Percentiles rank a stretch among this genome's conserved stretches.
These are phyloP conservation scores for Gambelia wislizenii DNA, from an alignment of 2,797 vertebrate species.

Conservation along the genomic window DNA sequence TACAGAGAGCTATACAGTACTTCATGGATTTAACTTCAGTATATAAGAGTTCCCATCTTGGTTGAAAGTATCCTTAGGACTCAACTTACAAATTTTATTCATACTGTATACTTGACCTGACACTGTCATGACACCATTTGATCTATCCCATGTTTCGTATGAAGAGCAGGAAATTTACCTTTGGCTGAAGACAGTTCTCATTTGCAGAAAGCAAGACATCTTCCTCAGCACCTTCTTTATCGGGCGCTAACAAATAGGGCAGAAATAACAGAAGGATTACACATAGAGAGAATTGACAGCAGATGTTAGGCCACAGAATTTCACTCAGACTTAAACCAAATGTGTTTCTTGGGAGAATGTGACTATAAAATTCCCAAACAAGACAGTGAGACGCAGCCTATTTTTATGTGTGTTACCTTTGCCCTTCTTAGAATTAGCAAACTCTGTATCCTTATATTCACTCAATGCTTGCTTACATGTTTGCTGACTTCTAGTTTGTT, in stretches of 20 bases:
- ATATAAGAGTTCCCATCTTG: not conserved
- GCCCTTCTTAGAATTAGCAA: not conserved
- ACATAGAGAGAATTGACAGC: slow-evolving; percentile 11
- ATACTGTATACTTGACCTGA: slow-evolving; percentile 5
- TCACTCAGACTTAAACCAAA: not conserved
- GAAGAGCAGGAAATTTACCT: slow-evolving; percentile 73
- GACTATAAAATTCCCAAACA: not conserved
- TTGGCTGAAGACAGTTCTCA: slow-evolving; percentile 63
- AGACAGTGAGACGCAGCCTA: too few species aligned
- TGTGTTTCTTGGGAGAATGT: not conserved
- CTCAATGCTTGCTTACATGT: too few species aligned
- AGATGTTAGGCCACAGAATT: not conserved
- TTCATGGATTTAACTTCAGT: not conserved
- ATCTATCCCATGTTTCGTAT: slow-evolving; percentile 16
- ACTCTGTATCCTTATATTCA: too few species aligned
- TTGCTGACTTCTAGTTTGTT: too few species aligned
- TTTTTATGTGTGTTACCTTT: not conserved
- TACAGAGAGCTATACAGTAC: not conserved
- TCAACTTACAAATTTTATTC: not conserved
- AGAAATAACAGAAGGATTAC: slow-evolving; percentile 59
- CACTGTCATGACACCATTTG: not conserved
- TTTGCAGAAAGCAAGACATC: slow-evolving; percentile 71
- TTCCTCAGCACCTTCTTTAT: slow-evolving; percentile 75
- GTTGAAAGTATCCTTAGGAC: not conserved
- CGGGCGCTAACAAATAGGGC: slow-evolving; percentile 78